These are phyloP conservation scores for Rhynchonema sp. DNA, from an alignment of 2,888 invertebrate genomes.

Conservation along the genomic window DNA sequence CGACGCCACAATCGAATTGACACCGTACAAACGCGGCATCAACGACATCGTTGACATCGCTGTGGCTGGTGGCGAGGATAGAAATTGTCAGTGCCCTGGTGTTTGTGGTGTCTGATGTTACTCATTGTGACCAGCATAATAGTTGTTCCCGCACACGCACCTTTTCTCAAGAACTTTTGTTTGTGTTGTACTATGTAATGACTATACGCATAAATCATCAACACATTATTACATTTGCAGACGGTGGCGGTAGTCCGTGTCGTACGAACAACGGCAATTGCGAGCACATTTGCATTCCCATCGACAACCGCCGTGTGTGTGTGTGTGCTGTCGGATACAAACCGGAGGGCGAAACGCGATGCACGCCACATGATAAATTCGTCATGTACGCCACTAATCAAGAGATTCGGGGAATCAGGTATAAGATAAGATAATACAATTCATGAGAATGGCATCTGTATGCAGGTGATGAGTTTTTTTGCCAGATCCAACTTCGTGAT, in stretches of 20 bases:
- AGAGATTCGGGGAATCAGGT: slow-evolving; percentile 56
- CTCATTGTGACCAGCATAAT: too few species aligned
- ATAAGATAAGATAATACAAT: too few species aligned
- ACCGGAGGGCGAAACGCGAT: slow-evolving; percentile 51
- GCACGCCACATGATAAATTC: slow-evolving; percentile 52
- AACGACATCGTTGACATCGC: slow-evolving; percentile 49
- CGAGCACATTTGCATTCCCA: slow-evolving; percentile 77
- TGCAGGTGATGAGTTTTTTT: too few species aligned
- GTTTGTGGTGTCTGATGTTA: too few species aligned
- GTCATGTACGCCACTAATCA: slow-evolving; percentile 76
- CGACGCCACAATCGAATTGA: neutral
- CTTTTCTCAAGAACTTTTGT: too few species aligned
- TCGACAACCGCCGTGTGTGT: slow-evolving; percentile 55
- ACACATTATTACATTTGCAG: slow-evolving; percentile 10
- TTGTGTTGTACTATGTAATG: too few species aligned
- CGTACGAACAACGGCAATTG: slow-evolving; percentile 69
- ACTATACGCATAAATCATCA: too few species aligned
- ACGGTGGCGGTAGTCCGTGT: slow-evolving; percentile 48
- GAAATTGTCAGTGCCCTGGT: too few species aligned
- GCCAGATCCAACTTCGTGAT: too few species aligned
- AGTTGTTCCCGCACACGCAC: too few species aligned
- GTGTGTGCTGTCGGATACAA: slow-evolving; percentile 74
- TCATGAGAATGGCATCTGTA: too few species aligned
- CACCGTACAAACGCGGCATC: slow-evolving; percentile 30
- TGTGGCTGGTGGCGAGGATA: slow-evolving; percentile 50